A percentile compares a stretch with the other conserved stretches of the same genome.
phyloP scores from a whole-genome alignment of 2,888 invertebrate species.

The Campoletis raptor region DNA sequence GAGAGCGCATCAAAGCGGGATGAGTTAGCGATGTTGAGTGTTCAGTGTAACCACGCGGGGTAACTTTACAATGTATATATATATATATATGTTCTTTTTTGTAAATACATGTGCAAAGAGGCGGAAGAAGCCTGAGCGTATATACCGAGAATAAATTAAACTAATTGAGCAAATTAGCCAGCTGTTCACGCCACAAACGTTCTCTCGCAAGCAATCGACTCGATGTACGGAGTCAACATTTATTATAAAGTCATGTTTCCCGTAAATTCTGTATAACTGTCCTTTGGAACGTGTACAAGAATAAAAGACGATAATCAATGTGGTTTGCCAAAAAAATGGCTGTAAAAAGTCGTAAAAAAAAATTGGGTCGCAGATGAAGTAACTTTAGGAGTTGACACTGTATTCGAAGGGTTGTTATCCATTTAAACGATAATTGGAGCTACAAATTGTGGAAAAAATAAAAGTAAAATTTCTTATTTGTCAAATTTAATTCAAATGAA shows the following conservation, averaged over 20 bases:
- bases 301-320: conserved; percentile 2
- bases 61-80: neutral
- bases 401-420: neutral
- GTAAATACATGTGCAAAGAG: conserved; percentile 43
- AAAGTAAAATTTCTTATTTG: neutral
- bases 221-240: neutral
- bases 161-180: conserved; percentile 82
- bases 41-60: conserved; percentile 19
- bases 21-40: conserved; percentile 26
- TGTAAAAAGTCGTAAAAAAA: neutral
- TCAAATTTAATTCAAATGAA: neutral
- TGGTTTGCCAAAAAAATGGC: conserved; percentile 15
- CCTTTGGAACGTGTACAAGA: conserved; percentile 6
- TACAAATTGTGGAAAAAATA: neutral
- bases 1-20: conserved; percentile 22
- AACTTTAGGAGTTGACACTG: neutral
- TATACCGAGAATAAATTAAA: conserved; percentile 82
- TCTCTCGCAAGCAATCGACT: conserved; percentile 51
- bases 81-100: neutral
- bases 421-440: neutral
- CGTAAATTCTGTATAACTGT: neutral
- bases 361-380: conserved; percentile 22
- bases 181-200: conserved; percentile 79
- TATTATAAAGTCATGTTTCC: conserved; percentile 1
- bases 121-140: conserved; percentile 71